Conservation (phyloP, 2,113 vertebrate genomes). For the Aegithalos caudatus region DNA sequence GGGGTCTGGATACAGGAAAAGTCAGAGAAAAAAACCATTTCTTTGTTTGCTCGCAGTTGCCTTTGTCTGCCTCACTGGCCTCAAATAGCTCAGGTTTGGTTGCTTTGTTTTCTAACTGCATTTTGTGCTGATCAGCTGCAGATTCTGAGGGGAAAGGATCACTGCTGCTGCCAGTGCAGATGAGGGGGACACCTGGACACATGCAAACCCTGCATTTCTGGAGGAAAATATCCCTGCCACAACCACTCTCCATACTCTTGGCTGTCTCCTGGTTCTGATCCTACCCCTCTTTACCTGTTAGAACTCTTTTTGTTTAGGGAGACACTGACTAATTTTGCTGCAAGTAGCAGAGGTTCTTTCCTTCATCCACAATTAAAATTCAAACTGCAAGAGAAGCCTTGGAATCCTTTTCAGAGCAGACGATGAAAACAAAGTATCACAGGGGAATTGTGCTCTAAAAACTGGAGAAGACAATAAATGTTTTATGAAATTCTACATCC, state of each 20-base stretch:
- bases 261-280: background rate
- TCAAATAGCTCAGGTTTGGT: background rate
- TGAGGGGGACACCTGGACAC: background rate
- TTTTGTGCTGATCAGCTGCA: background rate
- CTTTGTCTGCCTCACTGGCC: background rate
- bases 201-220: background rate
- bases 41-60: background rate
- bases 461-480: constrained; percentile 30
- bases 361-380: background rate
- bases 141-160: background rate
- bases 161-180: background rate
- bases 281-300: background rate
- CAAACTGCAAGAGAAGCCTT: background rate
- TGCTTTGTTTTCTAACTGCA: background rate
- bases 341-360: background rate
- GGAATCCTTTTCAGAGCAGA: background rate
- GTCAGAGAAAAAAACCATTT: background rate
- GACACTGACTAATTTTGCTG: background rate
- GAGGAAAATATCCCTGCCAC: background rate
- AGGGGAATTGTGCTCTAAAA: constrained; percentile 24
- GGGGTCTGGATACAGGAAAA: background rate
- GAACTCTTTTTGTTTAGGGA: background rate
- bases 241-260: background rate
- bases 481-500: constrained; percentile 26
- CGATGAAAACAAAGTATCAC: background rate